Base-by-base conservation (phyloP, 2,797 vertebrate species). In the Chaenodraco wilsoni region DNA sequence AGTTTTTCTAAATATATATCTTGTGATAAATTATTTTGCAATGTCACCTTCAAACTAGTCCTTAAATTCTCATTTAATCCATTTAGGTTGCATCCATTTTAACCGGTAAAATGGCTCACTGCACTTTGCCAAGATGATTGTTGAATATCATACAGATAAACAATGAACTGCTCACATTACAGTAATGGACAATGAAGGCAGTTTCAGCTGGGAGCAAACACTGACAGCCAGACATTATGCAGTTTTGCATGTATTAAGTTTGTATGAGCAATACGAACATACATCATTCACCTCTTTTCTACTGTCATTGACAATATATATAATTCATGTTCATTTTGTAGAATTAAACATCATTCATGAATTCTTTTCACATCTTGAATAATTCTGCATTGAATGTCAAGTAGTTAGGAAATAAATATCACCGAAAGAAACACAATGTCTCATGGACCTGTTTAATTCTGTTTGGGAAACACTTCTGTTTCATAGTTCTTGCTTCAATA, bases 401-500 rank as follows among this genome's bases (percentile, higher is more conserved):
- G 51, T n/a, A 75, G 56, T 66, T 55, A 27, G 50, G 12, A 77
- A 74, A 72, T 67, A 56, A 33, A 74, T 73, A 65, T 79, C 44
- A 76, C 52, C 45, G 17, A 67, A 63, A 84, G 66, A 21, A 21
- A 21, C 37, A 80, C 69, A 76, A 65, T 59, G 61, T 70, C 49
- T 70, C 62, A 14, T 51, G 41, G 69, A 77, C 31, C 16, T 65
- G 64, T 79, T 69, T 2, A 72, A 65, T 76, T 65, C 64, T 43
- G 44, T 68, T 65, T 46, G 6, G 11, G 27, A 61, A 19, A 72
- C 56, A 33, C 48, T 61, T 5, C 8, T 23, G 31, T 46, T 48
- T 43, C 11, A 61, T 56, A 64, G 79, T 90, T 88, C 75, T 90
- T 93, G 90, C 72, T 81, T 92, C 91, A 93, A 91, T 79, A 93